A percentile compares a stretch with the other conserved stretches of the same genome.
Conservation (phyloP, 1,140 invertebrate species). For the Chymomyza costata region DNA sequence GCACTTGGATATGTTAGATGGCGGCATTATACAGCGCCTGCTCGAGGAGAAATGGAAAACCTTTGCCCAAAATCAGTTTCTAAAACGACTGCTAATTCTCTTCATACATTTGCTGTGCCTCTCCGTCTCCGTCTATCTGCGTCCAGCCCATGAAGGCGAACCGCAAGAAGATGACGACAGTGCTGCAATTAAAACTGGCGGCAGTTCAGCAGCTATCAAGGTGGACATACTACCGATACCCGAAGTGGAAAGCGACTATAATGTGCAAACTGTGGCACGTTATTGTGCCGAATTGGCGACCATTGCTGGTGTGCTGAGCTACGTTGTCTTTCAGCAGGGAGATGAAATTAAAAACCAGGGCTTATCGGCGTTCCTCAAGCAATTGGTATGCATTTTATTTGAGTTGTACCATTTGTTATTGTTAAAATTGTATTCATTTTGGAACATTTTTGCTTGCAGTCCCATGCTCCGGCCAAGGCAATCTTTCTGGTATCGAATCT, state of each 20-base stretch:
- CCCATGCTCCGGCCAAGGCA: slow-evolving; percentile 93
- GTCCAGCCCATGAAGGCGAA: slow-evolving; percentile 81
- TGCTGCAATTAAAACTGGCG: slow-evolving; percentile 5
- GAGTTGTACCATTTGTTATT: too few species aligned
- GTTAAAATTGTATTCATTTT: too few species aligned
- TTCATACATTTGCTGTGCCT: slow-evolving; percentile 91
- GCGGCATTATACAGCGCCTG: slow-evolving; percentile 96
- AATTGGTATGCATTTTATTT: slow-evolving; percentile 89
- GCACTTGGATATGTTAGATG: slow-evolving; percentile 98
- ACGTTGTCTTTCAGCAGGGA: slow-evolving; percentile 93
- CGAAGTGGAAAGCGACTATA: slow-evolving; percentile 43
- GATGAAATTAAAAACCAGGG: slow-evolving; percentile 97
- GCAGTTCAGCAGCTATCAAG: slow-evolving; percentile 28
- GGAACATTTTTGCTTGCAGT: slow-evolving; percentile 80
- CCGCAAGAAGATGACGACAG: slow-evolving; percentile 54
- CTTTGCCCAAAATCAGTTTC: slow-evolving; percentile 94
- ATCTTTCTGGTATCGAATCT: slow-evolving; percentile 96
- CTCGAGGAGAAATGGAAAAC: slow-evolving; percentile 99
- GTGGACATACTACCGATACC: neutral
- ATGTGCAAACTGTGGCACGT: slow-evolving; percentile 78
- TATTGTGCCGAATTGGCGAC: slow-evolving; percentile 90
- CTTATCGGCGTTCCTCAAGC: slow-evolving; percentile 90
- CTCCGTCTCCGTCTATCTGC: slow-evolving; percentile 91
- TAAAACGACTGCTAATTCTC: slow-evolving; percentile 91
- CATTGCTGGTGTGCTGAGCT: slow-evolving; percentile 88